Base-by-base conservation (phyloP, 2,797 vertebrate genomes). In the Acrossocheilus fasciatus region DNA sequence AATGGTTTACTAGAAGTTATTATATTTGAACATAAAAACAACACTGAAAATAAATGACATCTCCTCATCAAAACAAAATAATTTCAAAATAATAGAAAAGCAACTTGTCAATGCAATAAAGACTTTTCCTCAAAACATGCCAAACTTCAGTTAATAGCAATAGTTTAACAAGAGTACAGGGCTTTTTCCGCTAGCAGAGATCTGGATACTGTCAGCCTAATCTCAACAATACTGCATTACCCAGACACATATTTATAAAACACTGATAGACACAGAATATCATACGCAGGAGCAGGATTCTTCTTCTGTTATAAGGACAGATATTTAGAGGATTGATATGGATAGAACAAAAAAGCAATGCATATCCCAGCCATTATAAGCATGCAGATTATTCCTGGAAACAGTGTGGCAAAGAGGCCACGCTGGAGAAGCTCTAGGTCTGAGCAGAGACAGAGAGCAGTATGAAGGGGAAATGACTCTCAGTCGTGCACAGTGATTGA, bases 201-300 rank as follows among this genome's bases (percentile, higher is more conserved):
- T 86, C 90, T 90, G 90, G 88, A 84, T 41, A 43, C 12, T 70
- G 59, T 90, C 88, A 79, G 6, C 12, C 34, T 89, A 89, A 81
- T 77, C 66, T 83, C 84, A 90, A 90, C 90, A 90, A 81, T 82
- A 78, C 75, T 89, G 69, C 87, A 87, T 89, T 83, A 89, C 77
- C 64, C 88, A 87, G 90, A 88, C 87, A 86, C 57, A 74, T 90
- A 89, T 90, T 89, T 90, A 90, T 87, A 88, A 82, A 89, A 66
- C 77, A 88, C 87, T 10, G 64, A 83, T 85, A 87, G 69, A 77
- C 59, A 59, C 80, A 79, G 68, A 78, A 86, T 89, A 78, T 90
- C 77, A 87, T 84, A 84, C 23, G 66, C 57, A 86, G 87, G 18
- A 81, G 41, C 54, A 17, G 4, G 75, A 41, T 83, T 84, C 68